Evolutionary conservation across 2,888 invertebrate species (phyloP), one percentile per base, ranked within the genome.

Genomic region (Osedax frankpressi): DNA sequence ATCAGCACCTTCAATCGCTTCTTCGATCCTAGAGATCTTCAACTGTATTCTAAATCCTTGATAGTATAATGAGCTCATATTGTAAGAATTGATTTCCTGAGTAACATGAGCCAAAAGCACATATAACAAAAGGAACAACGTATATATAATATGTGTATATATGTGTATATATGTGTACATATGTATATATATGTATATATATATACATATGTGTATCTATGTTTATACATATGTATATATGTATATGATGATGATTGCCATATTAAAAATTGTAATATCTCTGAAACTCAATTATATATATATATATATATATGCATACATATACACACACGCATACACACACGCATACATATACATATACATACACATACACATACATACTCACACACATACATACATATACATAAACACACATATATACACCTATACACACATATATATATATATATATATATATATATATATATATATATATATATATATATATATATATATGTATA

Each of bases 71-170:
- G n/a, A n/a, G n/a, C n/a, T n/a, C n/a, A n/a, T n/a, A n/a, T n/a
- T n/a, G n/a, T n/a, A n/a, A n/a, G n/a, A n/a, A n/a, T n/a, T n/a
- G n/a, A n/a, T n/a, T n/a, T n/a, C n/a, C n/a, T n/a, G n/a, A n/a
- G n/a, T n/a, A n/a, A n/a, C n/a, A n/a, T n/a, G n/a, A n/a, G n/a
- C n/a, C n/a, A n/a, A n/a, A n/a, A n/a, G n/a, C n/a, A n/a, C n/a
- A n/a, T n/a, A n/a, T n/a, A n/a, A n/a, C n/a, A n/a, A n/a, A n/a
- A n/a, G n/a, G n/a, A n/a, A n/a, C n/a, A n/a, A 69, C 29, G 29
- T 69, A 69, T 69, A 69, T 28, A 69, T 69, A 69, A 69, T 69
- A 69, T 28, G 29, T 69, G 29, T 69, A 69, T 69, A 3, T 69
- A 69, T 69, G 29, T 69, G 29, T 69, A 69, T 69, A 69, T 3